phyloP scores from a whole-genome alignment of 2,113 vertebrate genomes.

The Antechinus flavipes region DNA sequence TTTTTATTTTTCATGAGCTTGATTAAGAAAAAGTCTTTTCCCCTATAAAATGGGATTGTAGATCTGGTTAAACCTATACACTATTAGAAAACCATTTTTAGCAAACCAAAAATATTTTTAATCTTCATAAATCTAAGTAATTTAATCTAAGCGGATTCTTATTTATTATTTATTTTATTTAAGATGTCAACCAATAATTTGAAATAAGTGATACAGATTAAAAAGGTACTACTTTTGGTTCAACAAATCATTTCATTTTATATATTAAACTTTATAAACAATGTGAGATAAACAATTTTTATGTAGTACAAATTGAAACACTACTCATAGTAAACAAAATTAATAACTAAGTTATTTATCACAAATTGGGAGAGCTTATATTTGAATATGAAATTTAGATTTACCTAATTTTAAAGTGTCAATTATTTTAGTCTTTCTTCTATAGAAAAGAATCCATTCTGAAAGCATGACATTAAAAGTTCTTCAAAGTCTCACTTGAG shows the following conservation, averaged over 20 bases:
- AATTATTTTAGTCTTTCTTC: background rate
- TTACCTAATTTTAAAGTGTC: constrained; percentile 15
- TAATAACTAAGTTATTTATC: constrained; percentile 42
- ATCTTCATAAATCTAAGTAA: background rate
- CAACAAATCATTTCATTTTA: constrained; percentile 39
- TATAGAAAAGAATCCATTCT: background rate
- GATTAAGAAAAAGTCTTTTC: background rate
- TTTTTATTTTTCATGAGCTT: constrained; percentile 3
- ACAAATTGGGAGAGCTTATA: constrained; percentile 47
- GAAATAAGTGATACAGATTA: constrained; percentile 19
- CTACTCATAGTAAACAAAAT: background rate
- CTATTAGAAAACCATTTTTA: background rate
- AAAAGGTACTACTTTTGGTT: constrained; percentile 23
- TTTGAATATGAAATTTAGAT: constrained; percentile 22
- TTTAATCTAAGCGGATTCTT: background rate
- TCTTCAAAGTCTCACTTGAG: background rate
- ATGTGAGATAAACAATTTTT: constrained; percentile 13
- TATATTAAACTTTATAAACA: background rate
- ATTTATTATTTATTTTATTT: constrained; percentile 23
- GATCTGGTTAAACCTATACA: background rate
- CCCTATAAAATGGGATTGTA: background rate
- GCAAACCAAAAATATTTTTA: constrained; percentile 31
- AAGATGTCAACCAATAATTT: constrained; percentile 13
- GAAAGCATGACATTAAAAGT: background rate
- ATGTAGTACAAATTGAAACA: constrained; percentile 2